phyloP scores from a whole-genome alignment of 2,797 vertebrate genomes.

The Anas acuta region DNA sequence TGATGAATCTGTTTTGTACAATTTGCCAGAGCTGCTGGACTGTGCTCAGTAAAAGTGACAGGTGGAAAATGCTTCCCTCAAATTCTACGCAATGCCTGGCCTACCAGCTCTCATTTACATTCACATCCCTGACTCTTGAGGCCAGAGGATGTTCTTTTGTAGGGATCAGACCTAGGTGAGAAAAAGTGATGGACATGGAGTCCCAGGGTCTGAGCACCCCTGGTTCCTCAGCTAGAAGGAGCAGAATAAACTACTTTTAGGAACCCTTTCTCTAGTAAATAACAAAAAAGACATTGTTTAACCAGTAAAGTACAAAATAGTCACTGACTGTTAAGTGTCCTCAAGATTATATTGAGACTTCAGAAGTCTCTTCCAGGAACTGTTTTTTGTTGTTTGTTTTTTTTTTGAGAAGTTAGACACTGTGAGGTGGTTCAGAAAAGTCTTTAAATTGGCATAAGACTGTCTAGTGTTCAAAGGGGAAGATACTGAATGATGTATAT shows the following conservation, averaged over 20 bases:
- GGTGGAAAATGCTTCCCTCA: not conserved
- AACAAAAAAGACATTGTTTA: not conserved
- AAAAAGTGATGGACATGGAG: not conserved
- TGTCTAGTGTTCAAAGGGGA: not conserved
- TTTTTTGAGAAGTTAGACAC: not conserved
- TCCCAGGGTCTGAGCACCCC: not conserved
- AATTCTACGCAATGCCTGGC: not conserved
- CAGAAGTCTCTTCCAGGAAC: not conserved
- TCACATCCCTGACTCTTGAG: not conserved
- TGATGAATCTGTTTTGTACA: not conserved
- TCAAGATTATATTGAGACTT: not conserved
- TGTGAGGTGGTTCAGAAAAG: not conserved
- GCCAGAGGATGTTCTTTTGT: not conserved
- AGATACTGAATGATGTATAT: not conserved
- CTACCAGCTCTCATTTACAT: not conserved
- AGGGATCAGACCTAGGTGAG: not conserved
- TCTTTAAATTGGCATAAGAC: not conserved
- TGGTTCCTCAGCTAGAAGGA: not conserved
- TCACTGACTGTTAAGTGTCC: not conserved
- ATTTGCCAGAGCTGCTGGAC: not conserved
- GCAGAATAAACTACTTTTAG: not conserved
- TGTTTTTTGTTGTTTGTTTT: not conserved
- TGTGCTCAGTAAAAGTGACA: not conserved
- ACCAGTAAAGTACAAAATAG: not conserved
- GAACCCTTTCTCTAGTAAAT: not conserved